Base-by-base conservation (phyloP, 2,113 vertebrate species). In the Bombycilla garrulus region DNA sequence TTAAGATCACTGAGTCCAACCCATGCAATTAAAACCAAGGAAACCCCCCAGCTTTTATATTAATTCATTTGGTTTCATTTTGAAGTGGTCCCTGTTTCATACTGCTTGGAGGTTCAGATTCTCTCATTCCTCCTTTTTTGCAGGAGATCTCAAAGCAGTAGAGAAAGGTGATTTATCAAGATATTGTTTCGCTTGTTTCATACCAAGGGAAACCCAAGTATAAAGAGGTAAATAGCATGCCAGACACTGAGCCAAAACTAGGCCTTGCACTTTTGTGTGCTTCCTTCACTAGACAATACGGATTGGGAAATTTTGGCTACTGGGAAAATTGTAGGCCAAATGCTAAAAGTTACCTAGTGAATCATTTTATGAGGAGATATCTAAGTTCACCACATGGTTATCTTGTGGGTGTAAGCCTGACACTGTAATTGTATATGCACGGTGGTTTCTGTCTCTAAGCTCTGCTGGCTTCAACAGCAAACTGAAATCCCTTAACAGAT, bases 11-110 rank as follows among this genome's bases (percentile, higher is more conserved):
- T 0, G 2, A 78, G 47, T 42, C 29, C 29, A 51, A 28, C 23
- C 14, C 36, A 51, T 18, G 14, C 31, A 64, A n/a, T 53, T 40
- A 66, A 6, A 35, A 26, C 31, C 47, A 26, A n/a, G 2, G 2
- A 12, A 38, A 1, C 3, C 2, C 11, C 15, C n/a, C 44, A 28
- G 26, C 0, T 22, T 83, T 62, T 29, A 18, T 26, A 12, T 18
- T 61, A 3, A 11, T 86, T 79, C 23, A 11, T 53, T 57, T 80
- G 9, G 7, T 38, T 74, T 58, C 38, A 6, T 22, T 92, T 91
- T 71, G 19, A 91, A 74, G 53, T 28, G 33, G 26, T 78, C 25
- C 35, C n/a, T 72, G 33, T 53, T 93, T 91, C 69, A 80, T 31
- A 35, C 8, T 53, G 12, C 50, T 89, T 53, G 82, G 70, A 45